phyloP scores from a whole-genome alignment of 2,797 vertebrate species.

The Rhinophrynus dorsalis region DNA sequence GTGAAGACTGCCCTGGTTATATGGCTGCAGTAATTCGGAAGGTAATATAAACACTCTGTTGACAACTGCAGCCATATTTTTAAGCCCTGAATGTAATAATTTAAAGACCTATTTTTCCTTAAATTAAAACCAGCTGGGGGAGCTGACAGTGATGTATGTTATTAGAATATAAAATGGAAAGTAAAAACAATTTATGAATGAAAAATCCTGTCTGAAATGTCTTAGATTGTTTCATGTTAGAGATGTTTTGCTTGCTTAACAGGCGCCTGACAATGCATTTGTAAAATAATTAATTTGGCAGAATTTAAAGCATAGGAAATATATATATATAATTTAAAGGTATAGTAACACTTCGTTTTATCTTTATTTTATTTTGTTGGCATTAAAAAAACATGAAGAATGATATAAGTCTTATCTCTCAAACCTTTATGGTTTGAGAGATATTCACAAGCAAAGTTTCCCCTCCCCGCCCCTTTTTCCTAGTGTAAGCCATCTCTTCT shows the following conservation, averaged over 20 bases:
- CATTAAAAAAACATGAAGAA: too few relatives aligned
- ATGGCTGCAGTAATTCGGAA: not conserved
- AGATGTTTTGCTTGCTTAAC: too few relatives aligned
- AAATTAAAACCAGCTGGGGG: conserved; percentile 1
- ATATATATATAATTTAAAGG: not conserved
- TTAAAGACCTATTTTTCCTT: not conserved
- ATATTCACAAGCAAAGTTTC: too few relatives aligned
- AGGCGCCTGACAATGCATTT: not conserved
- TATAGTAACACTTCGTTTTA: not conserved
- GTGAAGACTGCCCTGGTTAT: not conserved
- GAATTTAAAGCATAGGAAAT: not conserved
- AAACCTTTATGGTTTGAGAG: too few relatives aligned
- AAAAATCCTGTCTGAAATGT: not conserved
- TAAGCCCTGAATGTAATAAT: not conserved
- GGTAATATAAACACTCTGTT: not conserved
- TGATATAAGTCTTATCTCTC: too few relatives aligned
- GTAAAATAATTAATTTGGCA: not conserved
- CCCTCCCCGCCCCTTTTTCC: too few relatives aligned
- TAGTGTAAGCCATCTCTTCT: too few relatives aligned
- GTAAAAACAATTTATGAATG: not conserved
- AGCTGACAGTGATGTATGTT: conserved; percentile 12
- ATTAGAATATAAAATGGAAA: conserved; percentile 1
- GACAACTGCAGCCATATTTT: not conserved
- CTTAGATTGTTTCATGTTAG: not conserved
- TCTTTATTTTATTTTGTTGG: too few relatives aligned